These are phyloP conservation scores for Bucorvus abyssinicus DNA, from an alignment of 2,797 vertebrate species.

Conservation along the genomic window DNA sequence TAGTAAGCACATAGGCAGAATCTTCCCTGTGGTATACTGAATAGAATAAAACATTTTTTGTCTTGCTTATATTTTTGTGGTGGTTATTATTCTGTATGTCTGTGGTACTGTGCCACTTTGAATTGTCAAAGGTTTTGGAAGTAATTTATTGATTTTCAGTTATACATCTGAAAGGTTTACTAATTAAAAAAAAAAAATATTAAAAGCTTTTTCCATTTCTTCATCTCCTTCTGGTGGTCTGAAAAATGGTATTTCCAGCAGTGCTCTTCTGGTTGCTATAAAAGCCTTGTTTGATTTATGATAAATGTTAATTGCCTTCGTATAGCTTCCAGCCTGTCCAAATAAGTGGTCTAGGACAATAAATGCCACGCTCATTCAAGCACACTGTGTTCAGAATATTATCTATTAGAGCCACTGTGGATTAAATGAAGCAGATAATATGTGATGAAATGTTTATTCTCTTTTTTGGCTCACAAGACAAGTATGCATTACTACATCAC, in stretches of 20 bases:
- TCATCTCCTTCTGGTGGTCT: background rate
- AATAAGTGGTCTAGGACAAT: conserved; percentile 39
- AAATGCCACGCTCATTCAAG: conserved; percentile 55
- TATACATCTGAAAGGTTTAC: background rate
- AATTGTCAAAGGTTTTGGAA: background rate
- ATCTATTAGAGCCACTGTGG: conserved; percentile 56
- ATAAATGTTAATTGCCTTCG: conserved; percentile 70
- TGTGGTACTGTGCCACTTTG: background rate
- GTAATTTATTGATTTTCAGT: background rate
- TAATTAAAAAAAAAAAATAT: background rate
- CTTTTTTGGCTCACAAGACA: conserved; percentile 44
- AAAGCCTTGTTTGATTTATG: conserved; percentile 66
- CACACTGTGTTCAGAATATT: conserved; percentile 51
- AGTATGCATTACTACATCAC: background rate
- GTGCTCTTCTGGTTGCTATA: background rate
- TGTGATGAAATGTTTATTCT: conserved; percentile 67
- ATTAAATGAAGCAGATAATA: conserved; percentile 70
- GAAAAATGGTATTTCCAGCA: conserved; percentile 19
- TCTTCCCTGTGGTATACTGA: background rate
- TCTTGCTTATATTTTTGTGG: background rate
- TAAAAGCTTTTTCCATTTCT: background rate
- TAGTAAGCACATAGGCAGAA: background rate
- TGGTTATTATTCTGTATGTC: background rate
- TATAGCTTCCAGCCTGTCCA: conserved; percentile 51
- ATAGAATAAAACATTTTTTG: background rate